Conservation (phyloP, 23 tunicate species). For the Trididemnum clinides region DNA sequence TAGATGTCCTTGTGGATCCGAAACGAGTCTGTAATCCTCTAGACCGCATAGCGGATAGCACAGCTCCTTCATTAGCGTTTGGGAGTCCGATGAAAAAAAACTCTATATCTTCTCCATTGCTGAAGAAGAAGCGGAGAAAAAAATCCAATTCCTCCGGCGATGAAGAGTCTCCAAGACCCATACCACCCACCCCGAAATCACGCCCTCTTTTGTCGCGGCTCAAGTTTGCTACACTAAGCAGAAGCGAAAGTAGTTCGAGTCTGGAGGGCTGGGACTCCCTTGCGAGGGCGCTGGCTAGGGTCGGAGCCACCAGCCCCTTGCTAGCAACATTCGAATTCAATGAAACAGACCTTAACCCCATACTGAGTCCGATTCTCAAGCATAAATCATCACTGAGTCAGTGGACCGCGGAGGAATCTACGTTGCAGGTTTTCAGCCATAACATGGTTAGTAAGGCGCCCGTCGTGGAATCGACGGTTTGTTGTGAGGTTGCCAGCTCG, state of each 20-base stretch:
- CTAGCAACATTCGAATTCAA: background rate
- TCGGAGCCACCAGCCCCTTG: slow-evolving; percentile 30
- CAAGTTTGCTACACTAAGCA: slow-evolving; percentile 15
- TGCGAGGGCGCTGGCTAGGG: slow-evolving; percentile 81
- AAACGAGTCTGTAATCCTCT: background rate
- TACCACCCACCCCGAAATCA: slow-evolving; percentile 9
- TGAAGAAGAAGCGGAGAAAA: background rate
- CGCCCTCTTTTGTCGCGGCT: slow-evolving; percentile 40
- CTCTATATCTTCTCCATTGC: background rate
- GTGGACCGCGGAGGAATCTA: too few relatives aligned
- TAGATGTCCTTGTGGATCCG: background rate
- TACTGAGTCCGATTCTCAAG: slow-evolving; percentile 63
- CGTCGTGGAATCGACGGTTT: too few relatives aligned
- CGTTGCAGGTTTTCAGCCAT: too few relatives aligned
- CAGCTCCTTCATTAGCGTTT: slow-evolving; percentile 29
- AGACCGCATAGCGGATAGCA: slow-evolving; percentile 49
- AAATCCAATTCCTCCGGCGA: slow-evolving; percentile 14
- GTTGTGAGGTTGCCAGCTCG: too few relatives aligned
- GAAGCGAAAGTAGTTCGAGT: slow-evolving; percentile 42
- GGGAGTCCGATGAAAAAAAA: slow-evolving; percentile 5
- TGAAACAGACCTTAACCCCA: slow-evolving; percentile 27
- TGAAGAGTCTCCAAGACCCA: background rate
- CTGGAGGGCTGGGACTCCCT: slow-evolving; percentile 79
- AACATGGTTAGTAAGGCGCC: too few relatives aligned
- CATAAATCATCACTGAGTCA: background rate